Conservation (phyloP, 2,797 vertebrate genomes). For the Phataginus tetradactyla region DNA sequence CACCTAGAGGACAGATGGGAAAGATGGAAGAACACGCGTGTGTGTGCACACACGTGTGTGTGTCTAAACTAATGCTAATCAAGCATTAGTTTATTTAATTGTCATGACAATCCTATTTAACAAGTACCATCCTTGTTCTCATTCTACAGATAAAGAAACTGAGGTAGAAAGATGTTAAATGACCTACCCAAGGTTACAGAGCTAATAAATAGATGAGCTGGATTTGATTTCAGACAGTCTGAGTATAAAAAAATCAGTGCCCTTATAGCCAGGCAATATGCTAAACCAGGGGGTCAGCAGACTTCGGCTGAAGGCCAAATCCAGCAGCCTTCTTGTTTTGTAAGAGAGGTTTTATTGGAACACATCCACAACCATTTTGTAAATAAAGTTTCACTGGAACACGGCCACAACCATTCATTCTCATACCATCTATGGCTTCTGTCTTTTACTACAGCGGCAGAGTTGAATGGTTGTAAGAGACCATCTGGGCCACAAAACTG, state of each 20-base stretch:
- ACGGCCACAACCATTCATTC: background rate
- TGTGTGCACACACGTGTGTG: no score
- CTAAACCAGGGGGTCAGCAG: background rate
- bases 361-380: background rate
- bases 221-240: background rate
- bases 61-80: no score
- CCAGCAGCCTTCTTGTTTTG: background rate
- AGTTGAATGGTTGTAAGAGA: background rate
- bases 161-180: background rate
- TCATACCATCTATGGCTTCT: background rate
- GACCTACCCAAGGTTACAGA: background rate
- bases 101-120: background rate
- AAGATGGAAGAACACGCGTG: background rate
- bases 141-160: slow-evolving; percentile 36
- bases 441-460: background rate
- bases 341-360: background rate
- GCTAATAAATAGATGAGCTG: background rate
- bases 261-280: background rate
- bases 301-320: background rate
- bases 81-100: background rate
- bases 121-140: background rate
- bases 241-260: background rate
- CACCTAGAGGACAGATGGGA: background rate
- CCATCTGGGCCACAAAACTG: slow-evolving; percentile 3
- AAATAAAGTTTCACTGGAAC: slow-evolving; percentile 62